Conservation (phyloP, 2,113 vertebrate species). For the Spilogale gracilis region DNA sequence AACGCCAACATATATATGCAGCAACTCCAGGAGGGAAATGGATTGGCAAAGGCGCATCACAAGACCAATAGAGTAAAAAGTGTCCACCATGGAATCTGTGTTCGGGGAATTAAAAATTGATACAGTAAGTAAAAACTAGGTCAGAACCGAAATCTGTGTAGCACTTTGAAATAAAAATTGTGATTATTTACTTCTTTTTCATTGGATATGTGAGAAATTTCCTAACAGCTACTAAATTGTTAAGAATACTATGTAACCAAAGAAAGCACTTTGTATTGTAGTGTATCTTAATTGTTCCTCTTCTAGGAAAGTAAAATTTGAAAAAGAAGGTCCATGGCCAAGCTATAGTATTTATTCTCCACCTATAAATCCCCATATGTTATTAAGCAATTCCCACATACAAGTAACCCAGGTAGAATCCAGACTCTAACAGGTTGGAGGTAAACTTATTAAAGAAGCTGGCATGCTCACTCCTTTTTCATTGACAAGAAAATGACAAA, state of each 20-base stretch:
- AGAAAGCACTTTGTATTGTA: background rate
- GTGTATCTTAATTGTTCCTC: background rate
- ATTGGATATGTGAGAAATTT: background rate
- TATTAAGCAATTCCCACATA: background rate
- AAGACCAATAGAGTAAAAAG: constrained; percentile 94
- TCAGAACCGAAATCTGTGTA: background rate
- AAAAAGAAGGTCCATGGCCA: background rate
- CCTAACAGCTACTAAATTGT: background rate
- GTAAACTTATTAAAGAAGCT: background rate
- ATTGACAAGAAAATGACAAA: constrained; percentile 17
- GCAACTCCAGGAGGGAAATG: constrained; percentile 93
- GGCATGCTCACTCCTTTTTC: background rate
- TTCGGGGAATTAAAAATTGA: constrained; percentile 49
- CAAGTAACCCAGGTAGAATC: background rate
- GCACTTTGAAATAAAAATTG: background rate
- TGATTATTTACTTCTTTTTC: background rate
- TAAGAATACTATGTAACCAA: background rate
- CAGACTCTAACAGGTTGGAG: background rate
- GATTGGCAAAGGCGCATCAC: constrained; percentile 95
- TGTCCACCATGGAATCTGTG: constrained; percentile 94
- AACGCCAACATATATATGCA: constrained; percentile 93
- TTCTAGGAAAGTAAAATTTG: constrained; percentile 49
- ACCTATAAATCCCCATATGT: background rate
- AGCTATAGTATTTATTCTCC: background rate
- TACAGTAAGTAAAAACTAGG: background rate